Evolutionary conservation across 1,140 invertebrate species (phyloP).

Genomic region (Anastrepha obliqua): DNA sequence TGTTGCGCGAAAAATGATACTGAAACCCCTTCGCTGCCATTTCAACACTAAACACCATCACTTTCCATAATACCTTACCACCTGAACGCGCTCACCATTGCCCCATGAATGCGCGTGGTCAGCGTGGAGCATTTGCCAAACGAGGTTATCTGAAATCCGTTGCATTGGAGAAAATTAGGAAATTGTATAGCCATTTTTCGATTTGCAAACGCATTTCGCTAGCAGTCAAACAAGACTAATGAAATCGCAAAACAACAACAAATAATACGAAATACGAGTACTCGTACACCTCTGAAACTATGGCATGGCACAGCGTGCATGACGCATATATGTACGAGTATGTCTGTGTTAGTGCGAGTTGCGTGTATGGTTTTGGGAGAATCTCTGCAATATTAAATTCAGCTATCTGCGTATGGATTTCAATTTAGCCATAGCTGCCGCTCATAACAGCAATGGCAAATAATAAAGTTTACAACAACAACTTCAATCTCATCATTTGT

Average conservation of each 20-base stretch:
- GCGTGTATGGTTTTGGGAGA: too few species aligned
- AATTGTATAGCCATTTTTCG: conserved; percentile 20
- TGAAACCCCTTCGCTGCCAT: too few species aligned
- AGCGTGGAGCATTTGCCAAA: neutral
- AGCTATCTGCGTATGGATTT: conserved; percentile 12
- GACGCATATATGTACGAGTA: too few species aligned
- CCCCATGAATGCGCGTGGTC: neutral
- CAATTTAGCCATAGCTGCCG: neutral
- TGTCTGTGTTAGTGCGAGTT: too few species aligned
- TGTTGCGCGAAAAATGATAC: too few species aligned
- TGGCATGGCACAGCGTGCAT: neutral
- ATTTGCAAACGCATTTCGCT: neutral
- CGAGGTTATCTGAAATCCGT: neutral
- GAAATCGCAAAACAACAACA: neutral
- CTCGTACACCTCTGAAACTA: neutral
- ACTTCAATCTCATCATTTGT: conserved; percentile 10
- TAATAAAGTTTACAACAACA: neutral
- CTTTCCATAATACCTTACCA: neutral
- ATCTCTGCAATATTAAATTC: neutral
- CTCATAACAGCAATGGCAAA: neutral
- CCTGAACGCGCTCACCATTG: neutral
- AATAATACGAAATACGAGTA: neutral
- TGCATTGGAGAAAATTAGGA: neutral
- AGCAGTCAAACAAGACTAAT: neutral
- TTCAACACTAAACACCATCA: too few species aligned